Evolutionary conservation across 2,888 invertebrate species (phyloP).

Genomic region (Oscheius sp.): DNA sequence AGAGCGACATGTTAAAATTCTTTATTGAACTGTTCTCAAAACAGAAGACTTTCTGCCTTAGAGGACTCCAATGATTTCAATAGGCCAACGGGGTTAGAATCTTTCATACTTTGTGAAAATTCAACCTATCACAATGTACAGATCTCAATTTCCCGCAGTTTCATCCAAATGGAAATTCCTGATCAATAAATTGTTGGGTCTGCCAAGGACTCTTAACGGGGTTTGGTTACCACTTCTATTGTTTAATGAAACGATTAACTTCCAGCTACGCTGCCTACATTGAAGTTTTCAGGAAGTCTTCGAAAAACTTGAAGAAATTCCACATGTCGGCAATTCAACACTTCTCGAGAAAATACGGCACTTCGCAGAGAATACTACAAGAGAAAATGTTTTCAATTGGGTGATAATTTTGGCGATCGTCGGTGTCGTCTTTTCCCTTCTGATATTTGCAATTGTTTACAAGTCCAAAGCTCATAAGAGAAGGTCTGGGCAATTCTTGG

Average conservation of each 20-base stretch:
- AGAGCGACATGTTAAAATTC: too few species aligned
- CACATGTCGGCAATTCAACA: slow-evolving; percentile 12
- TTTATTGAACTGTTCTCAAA: too few species aligned
- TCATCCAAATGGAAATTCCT: too few species aligned
- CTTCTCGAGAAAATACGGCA: background rate
- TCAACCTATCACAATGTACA: too few species aligned
- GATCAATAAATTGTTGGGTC: too few species aligned
- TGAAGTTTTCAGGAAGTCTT: slow-evolving; percentile 18
- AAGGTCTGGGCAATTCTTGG: too few species aligned
- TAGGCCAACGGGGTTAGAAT: too few species aligned
- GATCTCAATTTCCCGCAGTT: too few species aligned
- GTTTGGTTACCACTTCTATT: background rate
- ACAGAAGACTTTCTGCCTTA: too few species aligned
- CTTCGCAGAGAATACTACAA: background rate
- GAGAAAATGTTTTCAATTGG: background rate
- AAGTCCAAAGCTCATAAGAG: slow-evolving; percentile 5
- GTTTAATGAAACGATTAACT: slow-evolving; percentile 12
- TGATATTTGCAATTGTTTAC: slow-evolving; percentile 19
- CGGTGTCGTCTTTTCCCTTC: background rate
- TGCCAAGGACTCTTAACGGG: too few species aligned
- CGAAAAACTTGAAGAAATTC: slow-evolving; percentile 7
- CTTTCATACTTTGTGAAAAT: too few species aligned
- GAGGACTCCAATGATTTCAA: too few species aligned
- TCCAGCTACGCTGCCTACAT: background rate
- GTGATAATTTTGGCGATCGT: slow-evolving; percentile 3